These are phyloP conservation scores for Melolontha melolontha DNA, from an alignment of 2,888 invertebrate species.

Conservation along the genomic window DNA sequence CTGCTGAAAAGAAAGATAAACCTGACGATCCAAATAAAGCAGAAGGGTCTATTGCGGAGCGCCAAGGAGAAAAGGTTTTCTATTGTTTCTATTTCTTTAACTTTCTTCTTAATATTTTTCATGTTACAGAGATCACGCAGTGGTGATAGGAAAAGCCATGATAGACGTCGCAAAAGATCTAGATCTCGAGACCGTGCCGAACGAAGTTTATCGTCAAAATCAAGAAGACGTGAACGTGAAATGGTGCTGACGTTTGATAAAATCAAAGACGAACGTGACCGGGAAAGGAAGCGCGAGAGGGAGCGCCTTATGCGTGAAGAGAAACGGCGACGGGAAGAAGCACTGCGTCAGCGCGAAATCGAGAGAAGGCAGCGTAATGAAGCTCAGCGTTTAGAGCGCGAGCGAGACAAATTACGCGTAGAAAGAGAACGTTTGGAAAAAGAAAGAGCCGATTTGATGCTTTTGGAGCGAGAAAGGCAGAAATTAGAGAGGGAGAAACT, in stretches of 20 bases:
- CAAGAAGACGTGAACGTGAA: constrained; percentile 68
- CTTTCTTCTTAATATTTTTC: not conserved
- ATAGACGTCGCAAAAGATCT: constrained; percentile 46
- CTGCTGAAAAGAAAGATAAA: constrained; percentile 44
- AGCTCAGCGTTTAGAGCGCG: constrained; percentile 83
- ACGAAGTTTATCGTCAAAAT: constrained; percentile 46
- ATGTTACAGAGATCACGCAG: constrained; percentile 58
- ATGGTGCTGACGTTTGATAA: constrained; percentile 81
- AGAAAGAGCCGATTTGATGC: constrained; percentile 86
- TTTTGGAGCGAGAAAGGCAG: constrained; percentile 87
- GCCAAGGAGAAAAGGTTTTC: constrained; percentile 1
- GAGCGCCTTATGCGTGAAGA: constrained; percentile 84
- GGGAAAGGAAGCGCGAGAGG: constrained; percentile 80
- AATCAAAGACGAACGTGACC: constrained; percentile 83
- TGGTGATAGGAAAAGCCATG: constrained; percentile 54
- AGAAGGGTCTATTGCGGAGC: constrained; percentile 11
- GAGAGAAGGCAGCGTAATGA: constrained; percentile 88
- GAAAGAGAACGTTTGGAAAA: constrained; percentile 91
- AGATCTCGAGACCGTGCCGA: constrained; percentile 58
- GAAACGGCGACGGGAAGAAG: constrained; percentile 83
- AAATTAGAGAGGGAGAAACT: constrained; percentile 70
- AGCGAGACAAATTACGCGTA: constrained; percentile 82
- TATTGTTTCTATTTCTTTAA: not conserved
- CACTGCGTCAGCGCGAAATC: constrained; percentile 81
- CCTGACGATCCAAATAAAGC: constrained; percentile 40